A percentile compares a stretch with the other conserved stretches of the same genome.
Evolutionary conservation across 2,113 vertebrate genomes (phyloP).

Genomic region (Leiothrix lutea): DNA sequence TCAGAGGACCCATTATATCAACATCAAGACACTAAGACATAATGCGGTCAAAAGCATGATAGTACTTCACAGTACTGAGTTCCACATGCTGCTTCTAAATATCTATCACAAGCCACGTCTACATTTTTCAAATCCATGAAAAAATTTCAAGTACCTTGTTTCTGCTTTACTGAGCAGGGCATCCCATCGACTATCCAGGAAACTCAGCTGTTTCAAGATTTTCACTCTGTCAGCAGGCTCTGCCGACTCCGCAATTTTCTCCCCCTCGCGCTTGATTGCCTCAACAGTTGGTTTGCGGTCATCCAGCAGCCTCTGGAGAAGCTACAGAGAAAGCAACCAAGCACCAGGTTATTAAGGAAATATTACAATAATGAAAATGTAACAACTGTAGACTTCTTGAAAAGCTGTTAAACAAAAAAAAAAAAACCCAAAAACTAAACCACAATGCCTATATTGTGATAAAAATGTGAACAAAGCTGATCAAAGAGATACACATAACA

Average conservation of each 20-base stretch:
- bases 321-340: constrained; percentile 72
- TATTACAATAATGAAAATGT: not conserved
- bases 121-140: not conserved
- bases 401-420: not conserved
- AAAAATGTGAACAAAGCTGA: not conserved
- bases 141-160: constrained; percentile 77
- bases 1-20: not conserved
- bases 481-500: not conserved
- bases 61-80: not conserved
- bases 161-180: constrained; percentile 90
- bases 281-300: constrained; percentile 93
- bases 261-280: constrained; percentile 91
- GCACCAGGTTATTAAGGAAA: not conserved
- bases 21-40: not conserved
- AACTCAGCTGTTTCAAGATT: constrained; percentile 86
- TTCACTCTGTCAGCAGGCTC: constrained; percentile 90
- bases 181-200: constrained; percentile 91
- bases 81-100: not conserved
- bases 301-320: constrained; percentile 92
- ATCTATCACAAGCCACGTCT: not conserved
- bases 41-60: not conserved
- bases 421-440: not conserved
- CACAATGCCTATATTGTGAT: not conserved
- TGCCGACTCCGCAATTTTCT: constrained; percentile 88
- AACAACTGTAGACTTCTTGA: not conserved